A percentile compares a stretch with the other conserved stretches of the same genome.
These are phyloP conservation scores for Papilio xuthus DNA, from an alignment of 1,140 invertebrate species.

Conservation along the genomic window DNA sequence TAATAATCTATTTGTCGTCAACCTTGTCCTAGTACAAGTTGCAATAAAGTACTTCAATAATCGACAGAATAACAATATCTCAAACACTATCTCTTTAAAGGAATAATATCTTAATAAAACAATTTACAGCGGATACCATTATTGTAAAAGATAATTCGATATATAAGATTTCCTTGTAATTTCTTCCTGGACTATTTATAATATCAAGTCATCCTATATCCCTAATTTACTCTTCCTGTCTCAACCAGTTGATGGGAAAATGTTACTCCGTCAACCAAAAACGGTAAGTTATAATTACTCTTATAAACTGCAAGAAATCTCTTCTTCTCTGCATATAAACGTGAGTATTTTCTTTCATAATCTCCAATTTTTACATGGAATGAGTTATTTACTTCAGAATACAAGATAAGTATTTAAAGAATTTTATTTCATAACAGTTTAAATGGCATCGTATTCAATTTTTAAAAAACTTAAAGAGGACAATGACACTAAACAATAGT, in stretches of 20 bases:
- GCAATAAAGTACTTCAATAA: not conserved
- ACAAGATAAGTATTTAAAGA: not conserved
- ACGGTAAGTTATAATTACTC: not conserved
- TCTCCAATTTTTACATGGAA: too few species aligned
- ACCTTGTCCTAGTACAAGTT: conserved; percentile 8
- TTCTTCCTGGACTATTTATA: too few species aligned
- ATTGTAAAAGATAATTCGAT: too few species aligned
- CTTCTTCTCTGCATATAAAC: not conserved
- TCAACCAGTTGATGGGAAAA: not conserved
- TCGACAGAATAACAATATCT: not conserved
- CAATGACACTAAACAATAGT: too few species aligned
- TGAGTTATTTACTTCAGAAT: not conserved
- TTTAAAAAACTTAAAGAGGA: too few species aligned
- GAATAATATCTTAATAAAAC: too few species aligned
- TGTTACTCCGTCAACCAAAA: not conserved
- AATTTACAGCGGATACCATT: too few species aligned
- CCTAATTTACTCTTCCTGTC: not conserved
- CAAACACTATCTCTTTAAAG: too few species aligned
- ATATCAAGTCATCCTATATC: too few species aligned
- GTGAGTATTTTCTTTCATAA: not conserved
- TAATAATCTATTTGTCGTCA: not conserved
- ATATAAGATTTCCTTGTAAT: too few species aligned
- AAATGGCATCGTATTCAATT: too few species aligned
- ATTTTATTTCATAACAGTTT: not conserved
- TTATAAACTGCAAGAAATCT: not conserved